phyloP scores from a whole-genome alignment of 2,888 invertebrate genomes.

The Leucania comma region DNA sequence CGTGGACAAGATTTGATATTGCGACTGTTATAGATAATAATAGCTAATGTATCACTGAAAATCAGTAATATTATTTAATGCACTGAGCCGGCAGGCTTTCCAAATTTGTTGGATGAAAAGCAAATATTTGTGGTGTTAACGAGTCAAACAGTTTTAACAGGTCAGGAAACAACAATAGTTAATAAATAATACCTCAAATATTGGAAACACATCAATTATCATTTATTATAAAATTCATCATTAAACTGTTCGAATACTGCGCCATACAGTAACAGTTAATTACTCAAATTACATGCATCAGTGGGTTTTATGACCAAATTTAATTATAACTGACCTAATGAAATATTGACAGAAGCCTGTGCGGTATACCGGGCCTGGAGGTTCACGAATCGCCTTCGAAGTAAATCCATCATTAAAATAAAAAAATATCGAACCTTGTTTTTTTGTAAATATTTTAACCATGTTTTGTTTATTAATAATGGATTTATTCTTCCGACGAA shows the following conservation, averaged over 20 bases:
- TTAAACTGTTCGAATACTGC: background rate
- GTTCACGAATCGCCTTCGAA: background rate
- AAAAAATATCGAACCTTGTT: too few species aligned
- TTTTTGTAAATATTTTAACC: too few species aligned
- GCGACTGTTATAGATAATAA: background rate
- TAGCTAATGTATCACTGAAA: too few species aligned
- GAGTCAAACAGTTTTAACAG: background rate
- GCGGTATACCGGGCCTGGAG: background rate
- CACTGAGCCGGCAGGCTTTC: too few species aligned
- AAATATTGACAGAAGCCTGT: background rate
- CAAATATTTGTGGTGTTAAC: background rate
- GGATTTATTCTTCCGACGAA: background rate
- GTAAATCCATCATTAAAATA: too few species aligned
- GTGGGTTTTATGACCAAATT: background rate
- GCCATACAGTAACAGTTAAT: background rate
- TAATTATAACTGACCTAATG: background rate
- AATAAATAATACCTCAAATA: background rate
- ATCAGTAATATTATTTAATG: too few species aligned
- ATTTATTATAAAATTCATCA: background rate
- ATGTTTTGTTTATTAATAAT: background rate
- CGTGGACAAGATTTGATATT: too few species aligned
- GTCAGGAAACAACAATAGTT: background rate
- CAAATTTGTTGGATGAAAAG: background rate
- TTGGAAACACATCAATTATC: background rate
- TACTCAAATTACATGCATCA: slow-evolving; percentile 15